Evolutionary conservation across 2,113 vertebrate species (phyloP), one percentile per base, ranked within the genome.

Genomic region (Gavia stellata): DNA sequence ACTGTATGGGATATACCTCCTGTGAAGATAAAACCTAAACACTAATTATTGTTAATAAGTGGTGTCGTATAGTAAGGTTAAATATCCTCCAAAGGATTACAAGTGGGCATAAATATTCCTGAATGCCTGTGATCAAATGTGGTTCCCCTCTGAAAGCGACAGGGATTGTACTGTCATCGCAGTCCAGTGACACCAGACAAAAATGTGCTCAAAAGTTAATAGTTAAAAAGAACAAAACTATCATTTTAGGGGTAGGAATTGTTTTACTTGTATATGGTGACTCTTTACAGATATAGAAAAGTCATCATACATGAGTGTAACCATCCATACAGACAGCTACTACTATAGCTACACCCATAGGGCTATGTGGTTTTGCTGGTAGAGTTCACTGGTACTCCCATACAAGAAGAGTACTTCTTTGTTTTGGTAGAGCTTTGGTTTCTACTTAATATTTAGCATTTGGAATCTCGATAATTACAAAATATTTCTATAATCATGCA

Each of bases 11-110:
- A 88, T 73, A 90, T 92, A 83, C 71, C 85, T 70, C 80, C 92
- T n/a, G 23, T 53, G 71, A 93, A 79, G 61, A 58, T 49, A 87
- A 75, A 96, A 90, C 58, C 58, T 80, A 93, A 97, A 93, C 71
- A 74, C n/a, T 81, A 92, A 95, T 95, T 95, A 88, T n/a, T 78
- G 59, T 66, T 90, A 96, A 81, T 92, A 86, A 91, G n/a, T 38
- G 29, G 23, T 87, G 50, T 59, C 3, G 7, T 40, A 71, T 13
- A 59, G 31, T 19, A 36, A 86, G 67, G 82, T 88, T 96, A 90
- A 90, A 93, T 55, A 70, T 29, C n/a, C 50, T 65, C 63, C 58
- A 81, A 45, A 83, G 26, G 65, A 53, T 80, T 82, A 26, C 52
- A 72, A 72, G 67, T 3, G 0, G n/a, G 31, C 80, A 42, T 73